Evolutionary conservation across 2,797 vertebrate genomes (phyloP).

Genomic region (Pteropus rufus): DNA sequence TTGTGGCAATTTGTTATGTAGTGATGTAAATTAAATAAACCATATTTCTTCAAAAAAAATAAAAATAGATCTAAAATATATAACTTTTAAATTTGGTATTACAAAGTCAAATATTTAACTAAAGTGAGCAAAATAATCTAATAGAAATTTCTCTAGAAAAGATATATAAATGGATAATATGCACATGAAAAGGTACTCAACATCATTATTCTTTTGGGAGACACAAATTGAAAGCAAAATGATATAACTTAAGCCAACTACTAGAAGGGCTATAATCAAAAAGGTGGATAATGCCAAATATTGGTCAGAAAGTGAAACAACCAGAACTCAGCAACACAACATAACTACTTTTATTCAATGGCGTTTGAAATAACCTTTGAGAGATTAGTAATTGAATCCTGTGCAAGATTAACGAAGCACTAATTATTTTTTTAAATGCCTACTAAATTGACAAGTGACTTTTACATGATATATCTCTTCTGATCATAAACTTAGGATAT

Average conservation of each 20-base stretch:
- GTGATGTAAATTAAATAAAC: not conserved
- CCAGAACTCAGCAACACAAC: not conserved
- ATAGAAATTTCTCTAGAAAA: not conserved
- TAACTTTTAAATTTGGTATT: not conserved
- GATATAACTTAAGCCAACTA: not conserved
- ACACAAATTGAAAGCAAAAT: not conserved
- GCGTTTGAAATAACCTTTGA: not conserved
- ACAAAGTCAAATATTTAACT: not conserved
- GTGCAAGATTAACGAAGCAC: not conserved
- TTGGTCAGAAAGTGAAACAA: not conserved
- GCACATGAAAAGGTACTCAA: not conserved
- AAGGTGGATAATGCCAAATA: not conserved
- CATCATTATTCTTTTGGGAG: not conserved
- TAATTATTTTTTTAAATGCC: not conserved
- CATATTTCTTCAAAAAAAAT: not conserved
- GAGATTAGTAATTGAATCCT: not conserved
- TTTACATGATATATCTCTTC: not conserved
- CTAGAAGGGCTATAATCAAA: not conserved
- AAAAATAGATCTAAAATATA: not conserved
- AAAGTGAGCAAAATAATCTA: not conserved
- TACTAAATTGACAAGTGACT: not conserved
- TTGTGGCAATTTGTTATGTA: not conserved
- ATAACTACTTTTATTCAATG: not conserved
- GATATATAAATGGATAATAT: not conserved
- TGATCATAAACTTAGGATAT: not conserved